Base-by-base conservation (phyloP, 2,797 vertebrate species). In the Balearica regulorum region DNA sequence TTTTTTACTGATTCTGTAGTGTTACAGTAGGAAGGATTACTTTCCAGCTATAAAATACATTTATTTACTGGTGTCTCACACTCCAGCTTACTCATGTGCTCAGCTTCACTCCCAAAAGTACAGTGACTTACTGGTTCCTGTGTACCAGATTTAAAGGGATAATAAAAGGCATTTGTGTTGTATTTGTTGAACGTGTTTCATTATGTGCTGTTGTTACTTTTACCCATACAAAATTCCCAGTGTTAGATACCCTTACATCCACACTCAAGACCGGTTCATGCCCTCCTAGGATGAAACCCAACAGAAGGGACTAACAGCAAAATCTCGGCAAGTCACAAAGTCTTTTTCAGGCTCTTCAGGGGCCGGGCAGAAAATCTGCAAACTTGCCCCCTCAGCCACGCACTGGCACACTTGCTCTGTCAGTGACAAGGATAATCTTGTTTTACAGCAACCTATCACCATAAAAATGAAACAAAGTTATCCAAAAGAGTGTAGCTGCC, bases 121-220 rank as follows among this genome's bases (percentile, higher is more conserved):
- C 41, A 65, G 44, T 66, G 57, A 86, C 65, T 90, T 93, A 94
- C 21, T 71, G 43, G 70, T 80, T 71, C 58, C 64, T 69, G 25
- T 49, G 65, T 44, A 65, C 61, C 41, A 43, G 69, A 76, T 65
- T 81, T 75, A 85, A 93, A 85, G 24, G 41, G 89, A 78, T 46
- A 90, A 87, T 60, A 93, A 78, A 87, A 91, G 35, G n/a, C n/a
- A 88, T 62, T 91, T 76, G 51, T 89, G 69, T 66, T 83, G 49
- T 60, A 26, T 81, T 92, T 72, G 76, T 46, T 87, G 61, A 91
- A 94, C 1, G 18, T 81, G 82, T 81, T 94, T 92, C 39, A 76
- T 93, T 86, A 78, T 6, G 28, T 46, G 46, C n/a, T 29, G n/a
- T 13, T 92, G 25, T 78, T 88, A 65, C 37, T 70, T 78, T 57